These are phyloP conservation scores for Lamellibrachia columna DNA, from an alignment of 2,888 invertebrate genomes.

Conservation along the genomic window DNA sequence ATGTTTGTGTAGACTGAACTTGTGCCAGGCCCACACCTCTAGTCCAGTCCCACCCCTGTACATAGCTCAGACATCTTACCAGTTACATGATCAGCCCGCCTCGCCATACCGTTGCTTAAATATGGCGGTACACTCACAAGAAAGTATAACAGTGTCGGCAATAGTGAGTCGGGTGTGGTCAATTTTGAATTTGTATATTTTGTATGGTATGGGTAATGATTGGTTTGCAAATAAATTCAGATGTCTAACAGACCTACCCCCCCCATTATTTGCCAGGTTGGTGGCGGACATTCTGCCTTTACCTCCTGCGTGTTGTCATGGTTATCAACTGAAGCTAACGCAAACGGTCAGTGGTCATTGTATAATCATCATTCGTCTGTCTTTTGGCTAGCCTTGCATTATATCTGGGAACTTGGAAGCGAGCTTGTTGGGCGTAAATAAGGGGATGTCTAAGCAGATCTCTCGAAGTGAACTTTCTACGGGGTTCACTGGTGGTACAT, in stretches of 20 bases:
- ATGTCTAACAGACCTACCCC: neutral
- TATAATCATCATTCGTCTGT: neutral
- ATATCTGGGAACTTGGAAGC: neutral
- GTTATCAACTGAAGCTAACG: neutral
- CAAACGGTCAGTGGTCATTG: neutral
- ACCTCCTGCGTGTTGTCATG: neutral
- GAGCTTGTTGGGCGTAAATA: neutral
- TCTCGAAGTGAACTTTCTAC: neutral
- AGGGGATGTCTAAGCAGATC: neutral
- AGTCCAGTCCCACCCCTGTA: neutral
- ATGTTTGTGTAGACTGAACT: neutral
- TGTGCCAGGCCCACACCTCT: neutral
- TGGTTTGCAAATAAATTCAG: neutral
- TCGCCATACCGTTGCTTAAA: neutral
- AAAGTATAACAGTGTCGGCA: neutral
- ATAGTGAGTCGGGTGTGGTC: neutral
- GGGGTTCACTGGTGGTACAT: neutral
- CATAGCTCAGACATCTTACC: constrained; percentile 1
- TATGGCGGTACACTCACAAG: neutral
- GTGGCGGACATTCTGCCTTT: neutral
- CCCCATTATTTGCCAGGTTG: neutral
- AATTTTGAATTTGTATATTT: constrained; percentile 1
- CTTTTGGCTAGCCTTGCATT: neutral
- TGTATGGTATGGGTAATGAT: constrained; percentile 7
- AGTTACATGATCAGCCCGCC: neutral